Evolutionary conservation across 2,797 vertebrate genomes (phyloP), one percentile per base, ranked within the genome.

Genomic region (Gadopsis bispinosus): DNA sequence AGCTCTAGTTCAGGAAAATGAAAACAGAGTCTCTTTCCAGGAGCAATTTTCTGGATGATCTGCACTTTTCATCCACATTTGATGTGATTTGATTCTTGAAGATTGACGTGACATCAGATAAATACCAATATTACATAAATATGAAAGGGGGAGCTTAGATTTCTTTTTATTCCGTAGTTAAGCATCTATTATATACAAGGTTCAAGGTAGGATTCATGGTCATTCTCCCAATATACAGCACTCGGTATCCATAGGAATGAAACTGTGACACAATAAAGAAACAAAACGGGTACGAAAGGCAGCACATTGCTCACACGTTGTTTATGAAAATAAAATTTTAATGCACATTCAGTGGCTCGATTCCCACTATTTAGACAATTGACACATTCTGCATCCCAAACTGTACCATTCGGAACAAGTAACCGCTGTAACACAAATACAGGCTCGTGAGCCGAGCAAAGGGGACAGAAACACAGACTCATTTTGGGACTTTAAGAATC

Each of bases 31-130:
- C 63, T 65, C 62, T 43, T 43, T 43, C 2, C 41, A 19, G 45
- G 8, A 48, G 16, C 45, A 48, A 4, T 19, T 8, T 10, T 50
- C 7, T 50, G 47, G 45, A 3, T 3, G 2, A 0, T 3, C 47
- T 20, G 47, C 16, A 47, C 5, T 35, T 35, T 35, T 35, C 5
- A 35, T 33, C 33, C 4, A 0, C 55, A 22, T 68, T 43, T 56
- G 29, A 33, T 33, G 37, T 35, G 17, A 58, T 59, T 37, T 35
- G 33, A 35, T 7, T 43, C 53, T n/a, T 31, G 33, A 39, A 56
- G 41, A 69, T 54, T 17, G 33, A 61, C 17, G 31, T 69, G 47
- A 39, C 31, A 77, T 39, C 50, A 47, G 8, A 26, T 68, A 31
- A 68, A 43, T 43, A 29, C 10, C 20, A 67, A 31, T 31, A 16